Evolutionary conservation across 2,797 vertebrate species (phyloP).

Genomic region (Chaenodraco wilsoni): DNA sequence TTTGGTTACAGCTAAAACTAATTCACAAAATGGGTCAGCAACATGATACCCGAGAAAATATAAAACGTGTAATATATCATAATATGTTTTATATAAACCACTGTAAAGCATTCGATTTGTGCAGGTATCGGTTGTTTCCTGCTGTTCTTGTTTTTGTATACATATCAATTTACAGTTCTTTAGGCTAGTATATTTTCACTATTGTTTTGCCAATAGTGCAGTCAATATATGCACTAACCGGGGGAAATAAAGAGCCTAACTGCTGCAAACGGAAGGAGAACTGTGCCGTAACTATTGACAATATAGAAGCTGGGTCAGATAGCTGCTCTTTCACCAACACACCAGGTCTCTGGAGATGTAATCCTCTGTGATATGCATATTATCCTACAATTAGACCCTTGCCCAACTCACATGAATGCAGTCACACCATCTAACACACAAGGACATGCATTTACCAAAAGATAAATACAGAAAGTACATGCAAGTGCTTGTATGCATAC

Average conservation of each 20-base stretch:
- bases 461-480: constrained; percentile 28
- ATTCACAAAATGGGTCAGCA: constrained; percentile 19
- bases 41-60: constrained; percentile 30
- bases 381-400: constrained; percentile 38
- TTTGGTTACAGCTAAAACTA: constrained; percentile 12
- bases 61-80: constrained; percentile 30
- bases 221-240: constrained; percentile 74
- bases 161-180: constrained; percentile 66
- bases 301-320: constrained; percentile 56
- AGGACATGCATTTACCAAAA: constrained; percentile 21
- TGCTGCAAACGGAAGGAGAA: constrained; percentile 67
- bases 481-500: constrained; percentile 26
- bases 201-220: constrained; percentile 83
- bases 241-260: constrained; percentile 68
- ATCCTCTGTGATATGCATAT: constrained; percentile 44
- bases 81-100: constrained; percentile 46
- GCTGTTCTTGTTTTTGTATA: constrained; percentile 56
- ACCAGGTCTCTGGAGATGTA: constrained; percentile 53
- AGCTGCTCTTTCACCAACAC: constrained; percentile 54
- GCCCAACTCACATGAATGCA: constrained; percentile 27
- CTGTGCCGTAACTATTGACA: constrained; percentile 65
- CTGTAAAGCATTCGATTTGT: constrained; percentile 55
- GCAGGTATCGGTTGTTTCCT: constrained; percentile 47
- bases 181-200: constrained; percentile 69
- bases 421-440: constrained; percentile 25